Evolutionary conservation across 2,113 vertebrate genomes (phyloP).

Genomic region (Melanotaenia duboulayi): DNA sequence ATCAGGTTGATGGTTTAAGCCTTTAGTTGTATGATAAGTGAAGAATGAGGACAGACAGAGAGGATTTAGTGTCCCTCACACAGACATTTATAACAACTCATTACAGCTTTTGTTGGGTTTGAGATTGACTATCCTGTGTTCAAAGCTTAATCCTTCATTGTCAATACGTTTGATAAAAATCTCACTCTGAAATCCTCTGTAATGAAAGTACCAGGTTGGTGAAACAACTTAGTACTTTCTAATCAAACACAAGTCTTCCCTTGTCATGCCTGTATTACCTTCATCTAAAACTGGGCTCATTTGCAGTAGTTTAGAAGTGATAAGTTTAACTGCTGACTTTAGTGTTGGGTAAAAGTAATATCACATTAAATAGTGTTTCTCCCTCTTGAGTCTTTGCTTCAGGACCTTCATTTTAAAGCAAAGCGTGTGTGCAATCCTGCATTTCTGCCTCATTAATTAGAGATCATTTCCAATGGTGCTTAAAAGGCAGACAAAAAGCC

Average conservation of each 20-base stretch:
- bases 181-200: conserved; percentile 63
- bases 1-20: conserved; percentile 1
- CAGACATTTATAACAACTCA: conserved; percentile 67
- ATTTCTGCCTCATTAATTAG: conserved; percentile 51
- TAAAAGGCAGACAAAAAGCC: conserved; percentile 7
- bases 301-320: not conserved
- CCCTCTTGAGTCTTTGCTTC: conserved; percentile 5
- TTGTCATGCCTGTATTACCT: not conserved
- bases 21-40: conserved; percentile 11
- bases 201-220: conserved; percentile 56
- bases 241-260: conserved; percentile 53
- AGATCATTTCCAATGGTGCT: conserved; percentile 20
- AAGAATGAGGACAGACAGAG: conserved; percentile 4
- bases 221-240: conserved; percentile 72
- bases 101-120: conserved; percentile 60
- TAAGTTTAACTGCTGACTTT: not conserved
- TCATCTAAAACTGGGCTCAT: not conserved
- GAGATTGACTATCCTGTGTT: conserved; percentile 50
- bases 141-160: conserved; percentile 65
- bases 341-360: not conserved
- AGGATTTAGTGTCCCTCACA: conserved; percentile 52
- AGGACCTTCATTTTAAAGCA: not conserved
- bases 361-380: conserved; percentile 3
- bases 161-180: conserved; percentile 70
- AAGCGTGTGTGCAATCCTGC: not conserved